Percentiles rank a stretch among this genome's conserved stretches.
These are phyloP conservation scores for Bubo bubo DNA, from an alignment of 2,113 vertebrate genomes.

Conservation along the genomic window DNA sequence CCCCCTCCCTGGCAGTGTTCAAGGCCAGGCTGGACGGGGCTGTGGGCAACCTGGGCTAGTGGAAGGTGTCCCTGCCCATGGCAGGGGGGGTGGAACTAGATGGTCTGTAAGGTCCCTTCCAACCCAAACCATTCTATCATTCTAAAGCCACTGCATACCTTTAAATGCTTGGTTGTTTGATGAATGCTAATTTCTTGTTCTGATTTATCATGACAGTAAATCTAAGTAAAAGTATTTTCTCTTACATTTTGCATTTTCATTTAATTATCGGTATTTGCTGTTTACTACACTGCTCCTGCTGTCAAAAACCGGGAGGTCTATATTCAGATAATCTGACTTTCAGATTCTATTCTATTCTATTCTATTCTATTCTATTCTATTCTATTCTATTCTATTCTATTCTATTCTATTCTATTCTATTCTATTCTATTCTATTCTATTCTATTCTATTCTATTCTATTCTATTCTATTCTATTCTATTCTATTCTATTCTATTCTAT, in stretches of 20 bases:
- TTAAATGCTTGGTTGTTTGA: background rate
- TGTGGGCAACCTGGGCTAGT: background rate
- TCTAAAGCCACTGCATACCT: background rate
- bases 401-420: too few relatives aligned
- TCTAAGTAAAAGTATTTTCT: background rate
- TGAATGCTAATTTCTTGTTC: background rate
- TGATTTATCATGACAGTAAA: background rate
- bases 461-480: too few relatives aligned
- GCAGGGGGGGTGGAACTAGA: background rate
- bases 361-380: too few relatives aligned
- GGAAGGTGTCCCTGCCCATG: background rate
- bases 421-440: too few relatives aligned
- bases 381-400: too few relatives aligned
- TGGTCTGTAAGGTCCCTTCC: background rate
- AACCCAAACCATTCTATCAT: background rate
- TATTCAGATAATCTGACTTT: background rate
- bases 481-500: too few relatives aligned
- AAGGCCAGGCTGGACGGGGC: background rate
- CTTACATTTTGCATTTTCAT: background rate
- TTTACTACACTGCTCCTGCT: background rate
- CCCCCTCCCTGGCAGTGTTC: background rate
- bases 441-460: too few relatives aligned
- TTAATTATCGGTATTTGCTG: background rate
- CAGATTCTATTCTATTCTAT: too few relatives aligned
- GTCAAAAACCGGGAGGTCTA: background rate